Base-by-base conservation (phyloP, 2,888 invertebrate species). In the Xanthia togata region DNA sequence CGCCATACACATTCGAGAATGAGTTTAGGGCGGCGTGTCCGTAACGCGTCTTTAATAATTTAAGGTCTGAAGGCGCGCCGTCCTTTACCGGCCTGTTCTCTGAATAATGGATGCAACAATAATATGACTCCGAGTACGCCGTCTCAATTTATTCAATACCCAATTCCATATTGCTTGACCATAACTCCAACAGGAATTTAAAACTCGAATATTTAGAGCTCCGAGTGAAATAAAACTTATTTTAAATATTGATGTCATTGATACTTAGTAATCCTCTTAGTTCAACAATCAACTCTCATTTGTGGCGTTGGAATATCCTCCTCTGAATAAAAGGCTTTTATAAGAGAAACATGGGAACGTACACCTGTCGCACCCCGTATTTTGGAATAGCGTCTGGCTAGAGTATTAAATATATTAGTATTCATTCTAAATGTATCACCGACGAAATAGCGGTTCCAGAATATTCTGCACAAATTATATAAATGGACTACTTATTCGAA, bases 41-140 rank as follows among this genome's bases (percentile, higher is more conserved):
- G 94, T 96, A 96, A 96, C 94, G 94, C 90, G 91, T 93, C 94
- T 96, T 96, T 96, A 96, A 96, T 96, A 96, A 95, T 96, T 95
- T 95, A 96, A 93, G 90, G 92, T 93, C 89, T 85, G 90, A 69
- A 82, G 91, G 92, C 89, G 90, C 90, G 87, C 91, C 90, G 93
- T 93, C 94, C 95, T 94, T 94, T 91, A 88, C 92, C 92, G 91
- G 92, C 91, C 93, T 89, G 92, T 82, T 89, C 88, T 84, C 91
- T 96, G 95, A 96, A 96, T 96, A 95, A 96, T 96, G 93, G 91
- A 96, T 95, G 93, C 92, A 93, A 94, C 94, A 94, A 96, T 95
- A 96, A 95, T 95, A 95, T 94, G 92, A 93, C 89, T 90, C 14
- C 83, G 85, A 90, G 89, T 91, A 92, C 87, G 92, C 91, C 70